Base-by-base conservation (phyloP, 2,113 vertebrate genomes). In the Malaclemys terrapin region DNA sequence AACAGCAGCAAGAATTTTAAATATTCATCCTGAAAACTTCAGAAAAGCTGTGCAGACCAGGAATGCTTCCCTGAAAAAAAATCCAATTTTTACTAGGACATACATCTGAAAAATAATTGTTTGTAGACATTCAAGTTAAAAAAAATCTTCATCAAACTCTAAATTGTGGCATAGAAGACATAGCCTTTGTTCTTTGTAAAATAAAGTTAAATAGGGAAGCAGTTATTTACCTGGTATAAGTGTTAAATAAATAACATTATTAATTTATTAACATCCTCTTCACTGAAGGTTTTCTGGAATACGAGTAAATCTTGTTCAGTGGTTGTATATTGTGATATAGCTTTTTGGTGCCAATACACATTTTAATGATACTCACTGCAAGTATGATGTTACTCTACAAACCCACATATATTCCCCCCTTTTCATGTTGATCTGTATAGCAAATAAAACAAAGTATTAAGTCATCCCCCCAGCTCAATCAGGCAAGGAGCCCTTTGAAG, bases 401-500 rank as follows among this genome's bases (percentile, higher is more conserved):
- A 96, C 27, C 11, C 62, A 72, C 78, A 57, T 3, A 1, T n/a
- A 76, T 93, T 93, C 91, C 42, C 0, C 57, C 91, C 53, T 87
- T 72, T 94, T 98, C 89, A 91, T 96, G 94, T 93, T 97, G 79
- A 96, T 98, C 96, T 90, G 96, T 90, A 94, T 96, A 78, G 88
- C 91, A 25, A 93, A 97, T 95, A 81, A 96, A 98, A 98, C 96
- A 98, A 98, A 98, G 97, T 89, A 96, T 82, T 50, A 93, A 92
- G 80, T 88, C 52, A 94, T 91, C 80, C 95, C 54, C 47, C 65
- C 85, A 88, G 85, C 75, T 94, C 92, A 96, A 94, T 96, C 95
- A 97, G 50, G 53, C 89, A 93, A 92, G 88, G 11, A 97, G 93
- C 75, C 95, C 97, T 98, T 98, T 98, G 95, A 98, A 98, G 96